phyloP scores from a whole-genome alignment of 2,888 invertebrate species.

The Kryphioiulus occultus region DNA sequence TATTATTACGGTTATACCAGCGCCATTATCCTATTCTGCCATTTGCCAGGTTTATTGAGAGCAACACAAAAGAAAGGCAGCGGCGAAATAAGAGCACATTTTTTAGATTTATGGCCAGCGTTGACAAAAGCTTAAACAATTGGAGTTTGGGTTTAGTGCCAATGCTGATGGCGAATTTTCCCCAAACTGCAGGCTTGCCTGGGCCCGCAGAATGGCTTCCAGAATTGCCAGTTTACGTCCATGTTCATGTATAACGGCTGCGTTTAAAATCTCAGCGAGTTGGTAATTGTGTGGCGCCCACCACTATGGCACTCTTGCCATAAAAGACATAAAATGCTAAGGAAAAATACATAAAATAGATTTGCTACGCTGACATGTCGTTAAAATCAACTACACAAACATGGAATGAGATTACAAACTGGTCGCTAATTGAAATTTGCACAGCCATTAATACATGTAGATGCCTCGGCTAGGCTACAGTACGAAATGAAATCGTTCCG shows the following conservation, averaged over 20 bases:
- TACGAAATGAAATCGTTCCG: conserved; percentile 5
- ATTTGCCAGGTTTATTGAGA: neutral
- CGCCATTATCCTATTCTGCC: conserved; percentile 5
- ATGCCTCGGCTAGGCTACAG: too few species aligned
- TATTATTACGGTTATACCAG: conserved; percentile 5
- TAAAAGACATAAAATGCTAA: conserved; percentile 5
- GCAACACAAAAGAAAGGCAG: neutral
- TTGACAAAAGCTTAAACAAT: conserved; percentile 5
- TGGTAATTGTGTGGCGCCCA: conserved; percentile 5
- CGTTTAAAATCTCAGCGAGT: neutral
- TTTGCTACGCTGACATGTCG: neutral
- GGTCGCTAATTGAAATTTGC: conserved; percentile 5
- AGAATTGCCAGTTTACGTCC: neutral
- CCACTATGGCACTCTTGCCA: neutral
- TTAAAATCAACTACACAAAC: conserved; percentile 5
- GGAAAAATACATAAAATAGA: conserved; percentile 5
- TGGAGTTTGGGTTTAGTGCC: neutral
- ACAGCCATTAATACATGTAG: neutral
- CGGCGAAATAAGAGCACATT: neutral
- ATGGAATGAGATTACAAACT: conserved; percentile 5
- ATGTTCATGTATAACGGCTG: conserved; percentile 3
- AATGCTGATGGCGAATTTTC: conserved; percentile 5
- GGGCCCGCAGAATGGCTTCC: neutral
- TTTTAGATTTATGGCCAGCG: neutral
- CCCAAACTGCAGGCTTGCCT: neutral